phyloP scores from a whole-genome alignment of 2,888 invertebrate genomes.

The Apamea monoglypha region DNA sequence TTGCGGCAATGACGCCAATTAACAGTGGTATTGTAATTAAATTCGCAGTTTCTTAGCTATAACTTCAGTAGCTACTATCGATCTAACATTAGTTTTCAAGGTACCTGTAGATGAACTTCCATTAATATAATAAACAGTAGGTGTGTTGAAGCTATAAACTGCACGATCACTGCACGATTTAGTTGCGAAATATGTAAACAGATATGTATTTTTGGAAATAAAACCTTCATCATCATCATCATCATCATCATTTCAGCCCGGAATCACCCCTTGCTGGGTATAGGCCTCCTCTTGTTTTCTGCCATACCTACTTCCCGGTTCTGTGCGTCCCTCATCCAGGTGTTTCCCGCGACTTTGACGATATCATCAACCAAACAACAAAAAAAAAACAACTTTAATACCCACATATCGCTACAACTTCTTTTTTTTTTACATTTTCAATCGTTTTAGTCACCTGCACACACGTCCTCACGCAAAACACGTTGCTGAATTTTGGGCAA shows the following conservation, averaged over 20 bases:
- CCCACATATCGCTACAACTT: neutral
- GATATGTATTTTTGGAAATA: neutral
- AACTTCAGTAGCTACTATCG: conserved; percentile 7
- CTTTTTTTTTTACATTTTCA: too few relatives aligned
- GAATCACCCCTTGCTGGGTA: too few relatives aligned
- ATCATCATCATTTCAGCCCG: neutral
- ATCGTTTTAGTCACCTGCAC: too few relatives aligned
- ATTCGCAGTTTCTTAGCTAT: conserved; percentile 29
- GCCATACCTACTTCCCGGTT: too few relatives aligned
- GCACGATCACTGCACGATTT: neutral
- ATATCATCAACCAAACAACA: neutral
- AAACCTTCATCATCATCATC: neutral
- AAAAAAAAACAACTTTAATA: neutral
- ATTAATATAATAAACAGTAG: conserved; percentile 38
- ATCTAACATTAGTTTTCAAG: conserved; percentile 17
- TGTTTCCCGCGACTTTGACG: neutral
- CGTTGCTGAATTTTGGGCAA: too few relatives aligned
- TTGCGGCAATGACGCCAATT: conserved; percentile 53
- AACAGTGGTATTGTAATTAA: conserved; percentile 51
- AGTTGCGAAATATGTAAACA: neutral
- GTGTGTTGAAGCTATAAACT: conserved; percentile 3
- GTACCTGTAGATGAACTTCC: neutral
- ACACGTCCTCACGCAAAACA: too few relatives aligned
- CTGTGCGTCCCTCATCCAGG: too few relatives aligned
- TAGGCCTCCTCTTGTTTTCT: neutral